Evolutionary conservation across 2,113 vertebrate species (phyloP), one percentile per base, ranked within the genome.

Genomic region (Rynchops niger): DNA sequence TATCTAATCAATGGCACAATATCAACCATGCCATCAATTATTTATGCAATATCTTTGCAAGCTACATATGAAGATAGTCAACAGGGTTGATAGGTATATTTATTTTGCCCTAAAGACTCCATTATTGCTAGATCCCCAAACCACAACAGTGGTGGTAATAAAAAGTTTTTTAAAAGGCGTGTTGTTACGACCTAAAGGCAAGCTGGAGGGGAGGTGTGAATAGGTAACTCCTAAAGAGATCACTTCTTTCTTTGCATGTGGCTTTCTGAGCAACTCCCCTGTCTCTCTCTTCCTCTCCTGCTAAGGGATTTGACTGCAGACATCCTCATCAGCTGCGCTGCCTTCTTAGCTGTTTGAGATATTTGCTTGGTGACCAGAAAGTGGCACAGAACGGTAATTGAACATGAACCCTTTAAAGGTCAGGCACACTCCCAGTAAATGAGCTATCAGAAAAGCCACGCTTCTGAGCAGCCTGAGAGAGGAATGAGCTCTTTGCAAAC

Each of bases 331-430:
- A 86, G 77, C 84, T 91, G 67, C 53, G 56, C 71, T 65, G 40
- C 67, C 80, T 88, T 53, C 72, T 91, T 62, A 52, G 50, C 84
- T 53, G 45, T 50, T 89, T 52, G 55, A 78, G n/a, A 45, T 71
- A 78, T 22, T 89, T 93, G 67, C 94, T 87, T 86, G 69, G 67
- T 82, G 83, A 90, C 66, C 83, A 92, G 66, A 76, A 88, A 88
- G 74, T 40, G 73, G 65, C 86, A 78, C 70, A 91, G 90, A 80
- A 36, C 42, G 10, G 50, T 67, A 87, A 96, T 9, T 79, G 92
- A 91, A 95, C 0, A 0, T 78, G 84, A 79, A 74, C 23, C 18
- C n/a, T 84, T 78, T 66, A 82, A 93, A 93, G 81, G 45, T 56
- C 77, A 87, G 81, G 84, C 77, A 89, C 2, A 0, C 16, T 53